Evolutionary conservation across 2,888 invertebrate species (phyloP).

Genomic region (Melanchra persicariae): DNA sequence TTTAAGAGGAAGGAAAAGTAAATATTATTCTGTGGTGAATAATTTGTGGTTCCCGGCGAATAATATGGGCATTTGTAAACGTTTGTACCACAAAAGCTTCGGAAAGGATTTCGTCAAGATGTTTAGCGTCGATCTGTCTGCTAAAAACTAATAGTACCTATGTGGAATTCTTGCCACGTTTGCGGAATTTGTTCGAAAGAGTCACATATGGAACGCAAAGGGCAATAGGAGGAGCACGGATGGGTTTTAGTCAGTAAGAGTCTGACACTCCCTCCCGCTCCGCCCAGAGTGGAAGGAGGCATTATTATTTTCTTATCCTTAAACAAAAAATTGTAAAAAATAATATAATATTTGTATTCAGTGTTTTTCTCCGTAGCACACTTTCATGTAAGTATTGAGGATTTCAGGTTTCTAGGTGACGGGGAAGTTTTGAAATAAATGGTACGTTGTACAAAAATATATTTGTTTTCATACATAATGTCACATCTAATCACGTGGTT

Average conservation of each 20-base stretch:
- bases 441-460: constrained; percentile 1
- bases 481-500: not conserved
- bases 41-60: constrained; percentile 1
- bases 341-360: constrained; percentile 22
- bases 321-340: too few relatives aligned
- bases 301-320: too few relatives aligned
- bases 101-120: not conserved
- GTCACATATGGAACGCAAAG: too few relatives aligned
- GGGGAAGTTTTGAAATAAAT: constrained; percentile 20
- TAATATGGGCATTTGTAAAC: not conserved
- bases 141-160: too few relatives aligned
- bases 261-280: too few relatives aligned
- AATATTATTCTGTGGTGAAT: constrained; percentile 1
- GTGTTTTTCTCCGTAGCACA: not conserved
- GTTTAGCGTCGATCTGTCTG: not conserved
- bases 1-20: constrained; percentile 31
- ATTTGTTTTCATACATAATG: not conserved
- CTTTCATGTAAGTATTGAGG: constrained; percentile 11
- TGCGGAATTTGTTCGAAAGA: too few relatives aligned
- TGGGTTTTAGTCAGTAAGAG: too few relatives aligned
- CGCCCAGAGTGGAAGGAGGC: too few relatives aligned
- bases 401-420: constrained; percentile 28
- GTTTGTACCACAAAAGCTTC: not conserved
- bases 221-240: too few relatives aligned
- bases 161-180: too few relatives aligned